Percentiles rank a stretch among this genome's conserved stretches.
Conservation (phyloP, 2,888 invertebrate genomes). For the Clanis bilineata region DNA sequence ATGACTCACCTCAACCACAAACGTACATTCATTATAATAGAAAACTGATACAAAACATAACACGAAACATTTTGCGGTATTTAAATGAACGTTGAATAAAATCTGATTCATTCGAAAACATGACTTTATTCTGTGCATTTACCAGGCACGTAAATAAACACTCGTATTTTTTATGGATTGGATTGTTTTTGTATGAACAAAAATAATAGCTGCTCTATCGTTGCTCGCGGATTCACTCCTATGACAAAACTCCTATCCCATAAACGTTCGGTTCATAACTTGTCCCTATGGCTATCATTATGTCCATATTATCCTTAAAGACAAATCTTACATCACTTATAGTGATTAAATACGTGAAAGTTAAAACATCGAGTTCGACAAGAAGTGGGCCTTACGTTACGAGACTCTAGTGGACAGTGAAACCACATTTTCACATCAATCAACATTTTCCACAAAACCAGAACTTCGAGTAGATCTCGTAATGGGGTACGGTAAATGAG, state of each 20-base stretch:
- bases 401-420: constrained; percentile 3
- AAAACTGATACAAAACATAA: neutral
- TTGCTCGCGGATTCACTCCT: too few relatives aligned
- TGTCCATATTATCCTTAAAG: too few relatives aligned
- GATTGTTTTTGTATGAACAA: too few relatives aligned
- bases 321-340: constrained; percentile 22
- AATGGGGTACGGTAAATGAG: neutral
- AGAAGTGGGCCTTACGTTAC: constrained; percentile 6
- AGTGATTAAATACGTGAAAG: constrained; percentile 52
- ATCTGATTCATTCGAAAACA: neutral
- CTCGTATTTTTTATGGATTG: too few relatives aligned
- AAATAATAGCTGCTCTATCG: too few relatives aligned
- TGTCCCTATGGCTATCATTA: too few relatives aligned
- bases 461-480: neutral
- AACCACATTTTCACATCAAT: constrained; percentile 11
- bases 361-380: constrained; percentile 34
- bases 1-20: neutral
- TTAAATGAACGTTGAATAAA: neutral
- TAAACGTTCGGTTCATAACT: too few relatives aligned
- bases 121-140: neutral
- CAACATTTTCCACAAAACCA: constrained; percentile 7
- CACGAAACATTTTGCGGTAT: neutral
- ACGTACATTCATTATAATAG: neutral
- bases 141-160: neutral
- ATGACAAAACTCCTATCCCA: too few relatives aligned